These are phyloP conservation scores for Epinephelus coioides DNA, from an alignment of 2,797 vertebrate species.

Conservation along the genomic window DNA sequence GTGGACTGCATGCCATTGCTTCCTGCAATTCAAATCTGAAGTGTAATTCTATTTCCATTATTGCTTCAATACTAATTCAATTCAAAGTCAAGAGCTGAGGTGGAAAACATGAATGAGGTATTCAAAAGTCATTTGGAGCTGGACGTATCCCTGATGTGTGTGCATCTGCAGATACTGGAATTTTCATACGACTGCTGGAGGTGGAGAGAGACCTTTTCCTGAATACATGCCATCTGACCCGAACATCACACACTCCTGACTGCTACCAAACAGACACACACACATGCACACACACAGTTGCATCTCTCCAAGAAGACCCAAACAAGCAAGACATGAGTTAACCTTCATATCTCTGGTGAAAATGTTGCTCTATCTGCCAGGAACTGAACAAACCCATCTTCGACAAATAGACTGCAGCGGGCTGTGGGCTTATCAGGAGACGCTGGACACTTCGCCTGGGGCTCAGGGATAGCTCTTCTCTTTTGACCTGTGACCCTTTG, in stretches of 20 bases:
- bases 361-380: conserved; percentile 42
- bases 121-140: not conserved
- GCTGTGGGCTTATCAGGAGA: conserved; percentile 52
- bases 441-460: conserved; percentile 45
- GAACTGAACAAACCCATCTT: conserved; percentile 50
- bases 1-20: no score
- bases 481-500: conserved; percentile 54
- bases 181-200: not conserved
- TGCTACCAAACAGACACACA: conserved; percentile 28
- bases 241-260: conserved; percentile 19
- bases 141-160: not conserved
- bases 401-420: conserved; percentile 39
- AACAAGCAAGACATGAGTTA: conserved; percentile 51
- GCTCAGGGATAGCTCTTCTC: conserved; percentile 43
- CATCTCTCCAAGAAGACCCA: conserved; percentile 24
- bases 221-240: conserved; percentile 26
- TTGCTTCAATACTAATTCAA: conserved; percentile 14
- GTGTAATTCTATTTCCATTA: not conserved
- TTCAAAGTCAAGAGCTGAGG: not conserved
- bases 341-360: conserved; percentile 53
- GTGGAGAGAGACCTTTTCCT: conserved; percentile 28
- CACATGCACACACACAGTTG: conserved; percentile 1
- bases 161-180: not conserved
- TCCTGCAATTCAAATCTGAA: conserved; percentile 4
- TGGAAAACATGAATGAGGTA: conserved; percentile 3